Evolutionary conservation across 2,888 invertebrate genomes (phyloP), one percentile per base, ranked within the genome.

Genomic region (Iselma pallidipennis): DNA sequence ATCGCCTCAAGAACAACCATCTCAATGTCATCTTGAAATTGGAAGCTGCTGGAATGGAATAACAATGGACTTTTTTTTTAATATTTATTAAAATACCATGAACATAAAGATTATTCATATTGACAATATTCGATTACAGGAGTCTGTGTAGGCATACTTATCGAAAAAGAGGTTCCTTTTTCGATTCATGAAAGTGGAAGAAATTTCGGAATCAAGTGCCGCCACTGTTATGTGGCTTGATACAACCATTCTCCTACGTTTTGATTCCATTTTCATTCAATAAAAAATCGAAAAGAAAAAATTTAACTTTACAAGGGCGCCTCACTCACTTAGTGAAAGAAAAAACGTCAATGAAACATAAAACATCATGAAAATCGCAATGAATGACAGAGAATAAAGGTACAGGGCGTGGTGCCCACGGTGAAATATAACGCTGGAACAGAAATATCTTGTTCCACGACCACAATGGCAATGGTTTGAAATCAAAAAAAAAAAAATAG

Each of bases 341-440:
- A n/a, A 49, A 55, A 49, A 37, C 50, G 61, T 61, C 61, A 61
- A 61, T 57, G 57, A 73, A 70, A 73, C 65, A 74, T 70, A 76
- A 78, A 78, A 74, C 74, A 59, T 31, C 51, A 69, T 70, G 64
- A 69, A 74, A 74, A 75, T 72, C 63, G 73, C 71, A 71, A 74
- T 79, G 80, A 80, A 79, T 78, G 80, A 79, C 77, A 76, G 69
- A 57, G 69, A 73, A 77, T 76, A 76, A 79, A 79, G 79, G 37
- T 76, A 70, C 67, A 69, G 76, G 81, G 80, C 78, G 79, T 78
- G 78, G 75, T 74, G 66, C 65, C 62, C 74, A 74, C 73, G 77
- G 74, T 78, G 81, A 80, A 80, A 80, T 80, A 79, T 80, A 80
- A 81, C 78, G 76, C 80, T 74, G 75, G 76, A 74, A 71, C 75